Evolutionary conservation across 2,888 invertebrate species (phyloP), one percentile per base, ranked within the genome.

Genomic region (Drosophila atripex): DNA sequence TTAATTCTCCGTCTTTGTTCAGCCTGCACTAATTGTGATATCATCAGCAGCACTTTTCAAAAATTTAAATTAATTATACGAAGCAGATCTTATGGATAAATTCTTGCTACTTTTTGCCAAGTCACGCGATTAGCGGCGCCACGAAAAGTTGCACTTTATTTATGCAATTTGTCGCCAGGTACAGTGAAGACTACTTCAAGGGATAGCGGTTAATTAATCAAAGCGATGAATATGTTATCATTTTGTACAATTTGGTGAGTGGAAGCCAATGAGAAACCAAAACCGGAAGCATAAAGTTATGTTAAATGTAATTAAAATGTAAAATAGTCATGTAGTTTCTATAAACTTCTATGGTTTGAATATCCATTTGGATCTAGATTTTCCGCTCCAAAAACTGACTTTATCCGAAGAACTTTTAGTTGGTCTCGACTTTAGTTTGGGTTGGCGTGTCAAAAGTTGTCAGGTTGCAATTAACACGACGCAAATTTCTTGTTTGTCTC

Each of bases 11-110:
- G 61, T 30, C 54, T 54, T 54, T 66, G 54, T 51, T 51, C 25
- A 14, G 11, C 41, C 49, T 50, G 61, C 63, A 64, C 74, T 75
- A 77, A 83, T 83, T 86, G 80, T 61, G 69, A 77, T 70, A 84
- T 80, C 86, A 76, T 61, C 41, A 46, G 57, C 47, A 69, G 59
- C 21, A 23, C 21, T 60, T 70, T 71, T 57, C 65, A 65, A 65
- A 72, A 57, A 70, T 70, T 70, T 70, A 63, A 70, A 70, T 70
- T 63, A 70, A 63, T 70, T 70, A 71, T 61, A 51, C 53, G 12
- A 12, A 35, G 54, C 54, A 55, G 28, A 54, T 63, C 63, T 54
- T 55, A 21, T 18, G 11, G 21, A 11, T 53, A 41, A 43, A 43
- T 50, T 39, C 21, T 54, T 35, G 43, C 8, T 16, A 30, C 25